phyloP scores from a whole-genome alignment of 2,888 invertebrate genomes.

The Ophonus ardosiacus region DNA sequence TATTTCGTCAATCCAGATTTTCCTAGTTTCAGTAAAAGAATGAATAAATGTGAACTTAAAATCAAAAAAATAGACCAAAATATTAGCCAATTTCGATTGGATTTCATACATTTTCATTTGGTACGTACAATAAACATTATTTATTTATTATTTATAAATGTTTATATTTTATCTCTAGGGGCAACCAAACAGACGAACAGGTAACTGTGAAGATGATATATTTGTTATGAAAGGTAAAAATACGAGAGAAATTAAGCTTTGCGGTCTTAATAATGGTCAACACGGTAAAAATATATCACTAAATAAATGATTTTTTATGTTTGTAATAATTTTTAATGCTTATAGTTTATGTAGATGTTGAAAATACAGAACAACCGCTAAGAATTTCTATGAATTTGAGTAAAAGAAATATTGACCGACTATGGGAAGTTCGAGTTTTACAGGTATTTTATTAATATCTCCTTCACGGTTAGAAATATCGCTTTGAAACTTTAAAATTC shows the following conservation, averaged over 20 bases:
- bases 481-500: too few relatives aligned
- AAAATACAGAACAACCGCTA: constrained; percentile 77
- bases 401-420: constrained; percentile 81
- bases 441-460: constrained; percentile 77
- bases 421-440: constrained; percentile 88
- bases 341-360: constrained; percentile 85
- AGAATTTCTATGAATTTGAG: constrained; percentile 79
- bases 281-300: constrained; percentile 79
- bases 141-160: background rate
- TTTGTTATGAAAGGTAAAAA: constrained; percentile 80
- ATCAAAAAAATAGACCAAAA: constrained; percentile 87
- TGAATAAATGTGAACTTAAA: constrained; percentile 83
- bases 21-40: constrained; percentile 85
- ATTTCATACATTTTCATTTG: constrained; percentile 90
- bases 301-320: background rate
- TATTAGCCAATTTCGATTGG: constrained; percentile 89
- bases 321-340: constrained; percentile 51
- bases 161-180: constrained; percentile 78
- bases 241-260: constrained; percentile 81
- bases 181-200: constrained; percentile 88
- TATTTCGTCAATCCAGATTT: constrained; percentile 90
- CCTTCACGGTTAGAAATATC: too few relatives aligned
- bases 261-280: constrained; percentile 91
- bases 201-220: constrained; percentile 87
- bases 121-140: constrained; percentile 75